These are phyloP conservation scores for Ophioninae sp. DNA, from an alignment of 2,888 invertebrate species.

Conservation along the genomic window DNA sequence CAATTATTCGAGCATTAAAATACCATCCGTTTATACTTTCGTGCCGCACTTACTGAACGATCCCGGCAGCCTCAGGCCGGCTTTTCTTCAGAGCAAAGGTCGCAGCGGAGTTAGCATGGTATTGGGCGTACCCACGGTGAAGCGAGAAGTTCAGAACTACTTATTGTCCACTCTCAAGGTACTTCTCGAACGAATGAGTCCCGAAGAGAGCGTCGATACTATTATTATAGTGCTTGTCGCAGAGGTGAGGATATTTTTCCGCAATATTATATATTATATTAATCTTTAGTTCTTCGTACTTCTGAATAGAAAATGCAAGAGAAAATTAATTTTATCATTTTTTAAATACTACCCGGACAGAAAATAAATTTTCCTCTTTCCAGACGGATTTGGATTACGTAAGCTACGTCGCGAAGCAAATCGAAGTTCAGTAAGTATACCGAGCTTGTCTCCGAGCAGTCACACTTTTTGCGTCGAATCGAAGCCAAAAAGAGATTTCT, in stretches of 20 bases:
- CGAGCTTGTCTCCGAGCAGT: not conserved
- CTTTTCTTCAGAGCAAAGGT: slow-evolving; percentile 88
- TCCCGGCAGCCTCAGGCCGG: slow-evolving; percentile 89
- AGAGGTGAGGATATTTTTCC: slow-evolving; percentile 83
- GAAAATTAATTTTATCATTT: no score
- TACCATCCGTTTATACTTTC: slow-evolving; percentile 92
- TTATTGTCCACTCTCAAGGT: slow-evolving; percentile 92
- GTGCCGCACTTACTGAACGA: slow-evolving; percentile 93
- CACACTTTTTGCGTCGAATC: not conserved
- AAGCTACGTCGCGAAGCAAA: slow-evolving; percentile 87
- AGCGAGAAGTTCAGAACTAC: slow-evolving; percentile 93
- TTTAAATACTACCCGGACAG: not conserved
- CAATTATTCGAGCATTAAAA: slow-evolving; percentile 82
- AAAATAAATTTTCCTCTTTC: slow-evolving; percentile 69
- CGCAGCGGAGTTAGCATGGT: slow-evolving; percentile 90
- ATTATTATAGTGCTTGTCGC: slow-evolving; percentile 94
- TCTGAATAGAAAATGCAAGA: no score
- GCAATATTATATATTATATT: not conserved
- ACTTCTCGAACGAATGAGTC: slow-evolving; percentile 89
- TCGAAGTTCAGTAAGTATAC: slow-evolving; percentile 87
- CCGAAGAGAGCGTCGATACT: slow-evolving; percentile 88
- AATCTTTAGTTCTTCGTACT: not conserved
- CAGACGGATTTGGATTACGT: slow-evolving; percentile 90
- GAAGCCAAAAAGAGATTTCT: not conserved
- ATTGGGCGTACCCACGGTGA: slow-evolving; percentile 94